Percentiles rank a stretch among this genome's conserved stretches.
phyloP scores from a whole-genome alignment of 2,888 invertebrate species.

The Minunthozetes semirufus region DNA sequence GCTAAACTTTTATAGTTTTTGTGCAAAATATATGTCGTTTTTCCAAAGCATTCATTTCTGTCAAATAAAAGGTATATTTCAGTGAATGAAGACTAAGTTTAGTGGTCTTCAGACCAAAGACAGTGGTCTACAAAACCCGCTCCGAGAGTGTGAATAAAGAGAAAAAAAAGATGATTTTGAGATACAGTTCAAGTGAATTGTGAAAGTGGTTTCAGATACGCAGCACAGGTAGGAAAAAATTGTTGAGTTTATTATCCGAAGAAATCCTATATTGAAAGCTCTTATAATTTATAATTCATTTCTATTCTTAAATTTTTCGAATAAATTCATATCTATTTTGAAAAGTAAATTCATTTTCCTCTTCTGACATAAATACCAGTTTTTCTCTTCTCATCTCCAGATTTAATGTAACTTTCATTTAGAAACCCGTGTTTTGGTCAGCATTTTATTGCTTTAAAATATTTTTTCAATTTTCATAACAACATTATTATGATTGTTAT shows the following conservation, averaged over 20 bases:
- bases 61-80: too few species aligned
- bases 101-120: not conserved
- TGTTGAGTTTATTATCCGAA: not conserved
- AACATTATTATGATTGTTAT: constrained; percentile 1
- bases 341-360: not conserved
- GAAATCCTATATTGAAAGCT: not conserved
- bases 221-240: not conserved
- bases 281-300: not conserved
- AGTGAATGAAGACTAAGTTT: too few species aligned
- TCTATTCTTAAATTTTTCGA: not conserved
- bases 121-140: not conserved
- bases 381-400: not conserved
- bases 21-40: too few species aligned
- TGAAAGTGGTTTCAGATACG: not conserved
- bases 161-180: not conserved
- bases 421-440: not conserved
- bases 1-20: too few species aligned
- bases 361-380: constrained; percentile 8
- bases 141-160: not conserved
- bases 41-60: too few species aligned
- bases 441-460: too few species aligned
- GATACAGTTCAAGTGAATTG: not conserved
- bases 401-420: not conserved
- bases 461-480: too few species aligned
- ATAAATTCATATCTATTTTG: constrained; percentile 11